Evolutionary conservation across 2,113 vertebrate genomes (phyloP).

Genomic region (Cisticola juncidis): DNA sequence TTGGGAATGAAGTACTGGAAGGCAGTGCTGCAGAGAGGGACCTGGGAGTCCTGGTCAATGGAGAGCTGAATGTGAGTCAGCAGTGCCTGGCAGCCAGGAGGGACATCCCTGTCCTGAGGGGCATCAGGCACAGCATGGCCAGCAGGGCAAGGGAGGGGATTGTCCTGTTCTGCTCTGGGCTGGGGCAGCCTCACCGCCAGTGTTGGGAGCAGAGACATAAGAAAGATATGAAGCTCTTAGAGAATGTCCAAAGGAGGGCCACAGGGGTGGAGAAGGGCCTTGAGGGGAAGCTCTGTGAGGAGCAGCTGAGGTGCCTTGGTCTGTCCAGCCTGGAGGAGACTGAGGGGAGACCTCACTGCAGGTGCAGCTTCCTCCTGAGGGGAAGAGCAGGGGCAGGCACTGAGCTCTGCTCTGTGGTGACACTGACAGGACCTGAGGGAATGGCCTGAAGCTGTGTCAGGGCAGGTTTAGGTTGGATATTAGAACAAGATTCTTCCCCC

Average conservation of each 20-base stretch:
- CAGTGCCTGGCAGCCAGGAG: background rate
- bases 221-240: background rate
- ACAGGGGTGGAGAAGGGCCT: background rate
- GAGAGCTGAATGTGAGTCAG: background rate
- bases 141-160: fast-evolving
- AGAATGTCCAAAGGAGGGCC: background rate
- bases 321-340: background rate
- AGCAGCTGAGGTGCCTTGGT: fast-evolving
- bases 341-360: background rate
- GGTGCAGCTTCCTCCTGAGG: fast-evolving
- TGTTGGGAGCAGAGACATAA: background rate
- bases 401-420: background rate
- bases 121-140: fast-evolving
- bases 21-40: background rate
- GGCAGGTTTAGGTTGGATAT: background rate
- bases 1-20: background rate
- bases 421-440: fast-evolving
- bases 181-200: background rate
- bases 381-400: background rate
- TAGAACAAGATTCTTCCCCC: background rate
- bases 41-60: background rate
- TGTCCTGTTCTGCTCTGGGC: background rate
- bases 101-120: background rate
- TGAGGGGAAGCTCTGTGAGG: background rate
- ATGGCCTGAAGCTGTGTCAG: background rate